These are phyloP conservation scores for Hyposmocoma kahamanoa DNA, from an alignment of 1,140 invertebrate genomes.

Conservation along the genomic window DNA sequence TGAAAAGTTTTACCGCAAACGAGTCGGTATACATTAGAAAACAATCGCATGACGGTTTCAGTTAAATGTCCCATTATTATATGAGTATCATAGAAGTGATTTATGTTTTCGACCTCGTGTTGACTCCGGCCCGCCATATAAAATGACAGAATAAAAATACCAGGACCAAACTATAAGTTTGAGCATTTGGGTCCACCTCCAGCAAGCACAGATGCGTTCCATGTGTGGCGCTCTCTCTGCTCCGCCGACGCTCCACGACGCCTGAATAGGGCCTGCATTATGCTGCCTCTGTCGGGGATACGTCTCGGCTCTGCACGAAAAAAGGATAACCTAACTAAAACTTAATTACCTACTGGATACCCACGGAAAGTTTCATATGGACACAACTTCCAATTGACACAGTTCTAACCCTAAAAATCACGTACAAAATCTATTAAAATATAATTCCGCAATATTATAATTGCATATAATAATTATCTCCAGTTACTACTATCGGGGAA, in stretches of 20 bases:
- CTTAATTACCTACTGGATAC: neutral
- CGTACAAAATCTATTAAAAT: too few species aligned
- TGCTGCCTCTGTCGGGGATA: neutral
- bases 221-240: conserved; percentile 55
- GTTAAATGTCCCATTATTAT: neutral
- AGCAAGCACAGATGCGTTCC: conserved; percentile 59
- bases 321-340: conserved; percentile 12
- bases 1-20: neutral
- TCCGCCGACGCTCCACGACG: conserved; percentile 21
- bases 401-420: too few species aligned
- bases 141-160: conserved; percentile 4
- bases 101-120: too few species aligned
- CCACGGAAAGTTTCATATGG: neutral
- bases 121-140: too few species aligned
- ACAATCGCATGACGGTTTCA: neutral
- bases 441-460: neutral
- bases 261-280: neutral
- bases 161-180: conserved; percentile 35
- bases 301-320: neutral
- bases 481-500: too few species aligned
- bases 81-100: neutral
- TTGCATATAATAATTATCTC: too few species aligned
- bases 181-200: conserved; percentile 49
- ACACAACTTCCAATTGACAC: too few species aligned
- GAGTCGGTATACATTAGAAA: neutral